phyloP scores from a whole-genome alignment of 2,113 vertebrate genomes.

The Pholis gunnellus region DNA sequence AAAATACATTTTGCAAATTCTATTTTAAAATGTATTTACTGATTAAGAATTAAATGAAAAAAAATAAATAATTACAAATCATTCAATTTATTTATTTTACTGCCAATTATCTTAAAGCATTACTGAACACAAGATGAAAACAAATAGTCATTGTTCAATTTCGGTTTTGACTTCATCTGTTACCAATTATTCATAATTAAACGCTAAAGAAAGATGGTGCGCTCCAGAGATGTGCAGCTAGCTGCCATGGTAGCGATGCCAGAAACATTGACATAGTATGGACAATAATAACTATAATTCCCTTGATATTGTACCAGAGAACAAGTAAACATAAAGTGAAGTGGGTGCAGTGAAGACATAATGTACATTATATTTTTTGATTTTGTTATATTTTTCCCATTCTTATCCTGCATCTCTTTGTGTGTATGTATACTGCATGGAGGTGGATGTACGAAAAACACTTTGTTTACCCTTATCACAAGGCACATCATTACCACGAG shows the following conservation, averaged over 20 bases:
- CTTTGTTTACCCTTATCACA: background rate
- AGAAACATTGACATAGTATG: background rate
- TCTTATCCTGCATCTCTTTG: background rate
- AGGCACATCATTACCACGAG: constrained; percentile 4
- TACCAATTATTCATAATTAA: background rate
- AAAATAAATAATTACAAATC: background rate
- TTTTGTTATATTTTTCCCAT: background rate
- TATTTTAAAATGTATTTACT: background rate
- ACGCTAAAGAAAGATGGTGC: background rate
- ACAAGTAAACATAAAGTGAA: too few species aligned
- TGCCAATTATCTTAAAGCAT: background rate
- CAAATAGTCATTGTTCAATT: background rate
- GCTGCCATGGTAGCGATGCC: background rate
- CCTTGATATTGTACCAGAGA: too few species aligned
- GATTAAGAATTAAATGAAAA: background rate
- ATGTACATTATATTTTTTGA: background rate
- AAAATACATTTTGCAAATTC: background rate
- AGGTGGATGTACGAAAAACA: background rate
- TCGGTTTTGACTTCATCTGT: background rate
- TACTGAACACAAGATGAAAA: background rate
- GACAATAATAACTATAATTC: background rate
- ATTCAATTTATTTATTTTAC: background rate
- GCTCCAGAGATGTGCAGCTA: background rate
- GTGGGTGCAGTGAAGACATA: too few species aligned
- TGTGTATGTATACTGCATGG: background rate